Percentiles rank a stretch among this genome's conserved stretches.
phyloP scores from a whole-genome alignment of 2,797 vertebrate genomes.

The Eidolon dupreanum region DNA sequence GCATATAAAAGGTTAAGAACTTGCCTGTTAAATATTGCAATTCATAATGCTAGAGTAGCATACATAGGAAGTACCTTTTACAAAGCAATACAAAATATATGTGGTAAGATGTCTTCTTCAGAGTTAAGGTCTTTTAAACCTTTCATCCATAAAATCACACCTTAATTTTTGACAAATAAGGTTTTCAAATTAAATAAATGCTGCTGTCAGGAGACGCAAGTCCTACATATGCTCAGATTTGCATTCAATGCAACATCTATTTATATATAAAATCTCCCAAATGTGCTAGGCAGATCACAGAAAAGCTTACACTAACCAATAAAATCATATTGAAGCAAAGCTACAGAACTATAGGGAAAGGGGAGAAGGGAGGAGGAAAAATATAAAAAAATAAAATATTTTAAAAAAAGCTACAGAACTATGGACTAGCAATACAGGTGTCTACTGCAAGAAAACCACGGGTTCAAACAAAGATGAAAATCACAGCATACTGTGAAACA shows the following conservation, averaged over 20 bases:
- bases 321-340: constrained; percentile 8
- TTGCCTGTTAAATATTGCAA: constrained; percentile 49
- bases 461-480: constrained; percentile 15
- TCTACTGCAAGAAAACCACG: background rate
- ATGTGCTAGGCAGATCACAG: constrained; percentile 4
- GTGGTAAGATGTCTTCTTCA: background rate
- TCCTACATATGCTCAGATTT: background rate
- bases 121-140: constrained; percentile 48
- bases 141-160: background rate
- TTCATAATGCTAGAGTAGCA: background rate
- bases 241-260: constrained; percentile 21
- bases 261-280: constrained; percentile 17
- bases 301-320: constrained; percentile 22
- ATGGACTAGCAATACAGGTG: background rate
- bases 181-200: constrained; percentile 46
- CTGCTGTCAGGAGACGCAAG: background rate
- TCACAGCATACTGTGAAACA: background rate
- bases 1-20: constrained; percentile 55
- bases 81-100: constrained; percentile 52
- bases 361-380: too few species aligned
- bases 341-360: background rate
- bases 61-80: background rate
- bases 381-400: too few species aligned
- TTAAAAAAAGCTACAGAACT: background rate
- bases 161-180: background rate